Evolutionary conservation across 2,888 invertebrate genomes (phyloP), one percentile per base, ranked within the genome.

Genomic region (Tinea semifulvella): DNA sequence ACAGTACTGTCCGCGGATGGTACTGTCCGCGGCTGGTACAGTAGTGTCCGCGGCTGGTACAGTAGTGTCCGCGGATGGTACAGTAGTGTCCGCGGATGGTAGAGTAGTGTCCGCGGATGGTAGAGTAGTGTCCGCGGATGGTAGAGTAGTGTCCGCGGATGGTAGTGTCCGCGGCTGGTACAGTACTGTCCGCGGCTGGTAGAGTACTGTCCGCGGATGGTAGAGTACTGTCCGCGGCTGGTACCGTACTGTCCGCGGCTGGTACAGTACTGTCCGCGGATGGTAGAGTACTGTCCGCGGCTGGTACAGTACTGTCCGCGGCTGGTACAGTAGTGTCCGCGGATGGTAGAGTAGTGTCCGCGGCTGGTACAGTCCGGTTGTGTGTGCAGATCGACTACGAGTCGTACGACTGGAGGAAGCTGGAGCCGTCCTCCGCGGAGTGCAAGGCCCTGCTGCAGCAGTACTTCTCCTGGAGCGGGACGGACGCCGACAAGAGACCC

Each of bases 401-500:
- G 80, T 91, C 92, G 6, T 99, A 99, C 74, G 84, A 84, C 45
- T 99, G 99, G 99, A 91, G 86, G 61, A 97, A 98, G 76, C 83
- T 99, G 50, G 94, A 99, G 73, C 83, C 94, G 16, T 76, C 84
- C 51, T 84, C 84, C 45, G 87, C 87, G 46, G 89, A 91, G 61
- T 95, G 96, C 45, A 96, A 95, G 83, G 84, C 89, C 55, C 68
- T 96, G 46, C 94, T 98, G 10, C 80, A 88, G 51, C 90, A 96
- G 60, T 98, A 97, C 81, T 91, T 98, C 75, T 86, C 91, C 35
- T 96, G 96, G 96, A 83, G 85, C 56, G 97, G 96, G 50, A 70
- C 83, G 14, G 95, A 98, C 73, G 92, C 91, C 67, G 71, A 85
- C 43, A 98, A 96, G 48, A 92, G 96, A 67, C 86, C 89, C 66